Conservation (phyloP, 1,140 invertebrate species). For the Trichoplusia ni region DNA sequence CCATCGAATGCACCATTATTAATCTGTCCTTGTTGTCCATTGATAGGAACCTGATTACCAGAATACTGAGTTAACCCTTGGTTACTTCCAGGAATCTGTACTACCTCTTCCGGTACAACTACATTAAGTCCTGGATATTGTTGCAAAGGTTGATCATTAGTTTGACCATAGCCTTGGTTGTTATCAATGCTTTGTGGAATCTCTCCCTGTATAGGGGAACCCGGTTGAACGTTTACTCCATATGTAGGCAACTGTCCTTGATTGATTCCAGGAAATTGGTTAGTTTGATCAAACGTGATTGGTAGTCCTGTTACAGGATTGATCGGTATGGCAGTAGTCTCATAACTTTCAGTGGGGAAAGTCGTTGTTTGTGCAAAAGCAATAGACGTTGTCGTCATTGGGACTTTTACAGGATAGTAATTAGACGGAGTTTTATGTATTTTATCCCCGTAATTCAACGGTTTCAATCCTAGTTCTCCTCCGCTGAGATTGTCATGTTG, state of each 20-base stretch:
- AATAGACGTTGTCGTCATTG: constrained; percentile 42
- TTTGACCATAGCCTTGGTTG: neutral
- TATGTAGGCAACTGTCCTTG: neutral
- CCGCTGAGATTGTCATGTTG: neutral
- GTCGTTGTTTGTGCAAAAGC: constrained; percentile 48
- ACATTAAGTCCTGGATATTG: neutral
- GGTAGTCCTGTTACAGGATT: constrained; percentile 11
- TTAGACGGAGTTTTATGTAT: constrained; percentile 1
- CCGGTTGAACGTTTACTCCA: neutral
- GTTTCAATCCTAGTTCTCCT: neutral
- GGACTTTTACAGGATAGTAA: constrained; percentile 21
- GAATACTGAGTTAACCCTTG: neutral
- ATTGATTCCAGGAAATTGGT: neutral
- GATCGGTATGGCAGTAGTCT: neutral
- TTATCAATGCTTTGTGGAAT: neutral
- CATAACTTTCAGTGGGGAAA: constrained; percentile 16
- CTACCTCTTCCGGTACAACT: neutral
- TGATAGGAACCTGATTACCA: neutral
- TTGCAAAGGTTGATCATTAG: neutral
- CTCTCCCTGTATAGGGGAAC: neutral
- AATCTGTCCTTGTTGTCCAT: neutral
- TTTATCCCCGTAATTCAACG: constrained; percentile 1
- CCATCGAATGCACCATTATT: neutral
- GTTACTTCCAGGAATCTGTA: neutral
- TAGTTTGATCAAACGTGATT: neutral